Percentiles rank a stretch among this genome's conserved stretches.
Conservation (phyloP, 2,797 vertebrate species). For the Helostoma temminkii region DNA sequence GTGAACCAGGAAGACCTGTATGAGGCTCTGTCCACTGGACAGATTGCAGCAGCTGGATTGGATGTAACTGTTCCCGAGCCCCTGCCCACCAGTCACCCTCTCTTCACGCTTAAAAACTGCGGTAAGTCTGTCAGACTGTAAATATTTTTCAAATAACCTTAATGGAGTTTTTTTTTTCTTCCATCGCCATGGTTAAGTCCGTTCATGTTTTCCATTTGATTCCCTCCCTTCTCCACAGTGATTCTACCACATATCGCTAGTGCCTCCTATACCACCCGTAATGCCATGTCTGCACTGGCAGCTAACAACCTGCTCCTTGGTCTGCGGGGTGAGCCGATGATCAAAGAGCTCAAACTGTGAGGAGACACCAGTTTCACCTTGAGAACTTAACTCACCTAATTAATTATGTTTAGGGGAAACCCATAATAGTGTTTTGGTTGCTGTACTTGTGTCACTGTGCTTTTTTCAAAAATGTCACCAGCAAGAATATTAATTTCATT, state of each 20-base stretch:
- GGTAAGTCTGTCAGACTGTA: conserved; percentile 62
- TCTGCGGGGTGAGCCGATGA: conserved; percentile 84
- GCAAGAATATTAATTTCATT: conserved; percentile 23
- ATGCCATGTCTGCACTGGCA: conserved; percentile 87
- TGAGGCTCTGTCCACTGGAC: conserved; percentile 76
- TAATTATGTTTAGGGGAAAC: conserved; percentile 4
- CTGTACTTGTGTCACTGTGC: not conserved
- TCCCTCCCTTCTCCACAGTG: conserved; percentile 75
- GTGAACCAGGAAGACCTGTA: conserved; percentile 86
- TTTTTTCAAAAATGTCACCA: conserved; percentile 26
- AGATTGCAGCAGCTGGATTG: conserved; percentile 82
- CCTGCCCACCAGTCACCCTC: conserved; percentile 80
- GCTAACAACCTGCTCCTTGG: conserved; percentile 88
- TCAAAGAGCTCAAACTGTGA: conserved; percentile 84
- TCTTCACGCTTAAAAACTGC: conserved; percentile 85
- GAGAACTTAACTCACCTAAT: not conserved
- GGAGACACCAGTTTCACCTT: conserved; percentile 13
- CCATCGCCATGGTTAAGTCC: not conserved
- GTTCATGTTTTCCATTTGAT: not conserved
- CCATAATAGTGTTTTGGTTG: conserved; percentile 7
- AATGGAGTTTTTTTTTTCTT: accelerated
- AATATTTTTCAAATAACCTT: not conserved
- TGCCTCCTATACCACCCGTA: conserved; percentile 86
- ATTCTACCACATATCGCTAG: conserved; percentile 90
- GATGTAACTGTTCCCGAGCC: conserved; percentile 85